These are phyloP conservation scores for Tethea ocularis DNA, from an alignment of 2,888 invertebrate genomes.

Conservation along the genomic window DNA sequence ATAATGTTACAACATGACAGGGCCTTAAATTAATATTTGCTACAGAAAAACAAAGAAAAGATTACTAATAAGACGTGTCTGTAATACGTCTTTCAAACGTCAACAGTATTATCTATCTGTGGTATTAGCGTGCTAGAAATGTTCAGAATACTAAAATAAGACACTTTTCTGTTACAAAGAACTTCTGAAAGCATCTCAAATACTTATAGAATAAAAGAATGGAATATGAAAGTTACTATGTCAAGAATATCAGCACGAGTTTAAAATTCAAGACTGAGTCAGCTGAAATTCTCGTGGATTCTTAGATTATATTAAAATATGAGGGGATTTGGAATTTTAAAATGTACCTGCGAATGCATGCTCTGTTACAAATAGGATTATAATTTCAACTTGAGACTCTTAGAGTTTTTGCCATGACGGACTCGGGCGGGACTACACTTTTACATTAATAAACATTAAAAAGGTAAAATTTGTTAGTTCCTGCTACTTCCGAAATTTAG, in stretches of 20 bases:
- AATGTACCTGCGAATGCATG: not conserved
- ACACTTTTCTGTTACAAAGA: not conserved
- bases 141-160: not conserved
- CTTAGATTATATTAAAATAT: not conserved
- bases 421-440: too few species aligned
- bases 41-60: too few species aligned
- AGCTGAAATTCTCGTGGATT: not conserved
- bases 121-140: not conserved
- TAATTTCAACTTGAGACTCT: not conserved
- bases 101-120: too few species aligned
- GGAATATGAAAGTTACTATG: not conserved
- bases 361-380: not conserved
- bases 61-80: too few species aligned
- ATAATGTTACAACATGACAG: too few species aligned
- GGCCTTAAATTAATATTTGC: too few species aligned
- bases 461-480: too few species aligned
- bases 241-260: conserved; percentile 2
- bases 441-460: too few species aligned
- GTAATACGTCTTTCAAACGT: too few species aligned
- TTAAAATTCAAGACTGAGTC: not conserved
- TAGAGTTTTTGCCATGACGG: not conserved
- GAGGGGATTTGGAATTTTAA: not conserved
- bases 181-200: not conserved
- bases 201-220: not conserved
- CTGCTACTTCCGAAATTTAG: too few species aligned